Percentiles rank a stretch among this genome's conserved stretches.
These are phyloP conservation scores for Nothocercus julius DNA, from an alignment of 2,113 vertebrate genomes.

Conservation along the genomic window DNA sequence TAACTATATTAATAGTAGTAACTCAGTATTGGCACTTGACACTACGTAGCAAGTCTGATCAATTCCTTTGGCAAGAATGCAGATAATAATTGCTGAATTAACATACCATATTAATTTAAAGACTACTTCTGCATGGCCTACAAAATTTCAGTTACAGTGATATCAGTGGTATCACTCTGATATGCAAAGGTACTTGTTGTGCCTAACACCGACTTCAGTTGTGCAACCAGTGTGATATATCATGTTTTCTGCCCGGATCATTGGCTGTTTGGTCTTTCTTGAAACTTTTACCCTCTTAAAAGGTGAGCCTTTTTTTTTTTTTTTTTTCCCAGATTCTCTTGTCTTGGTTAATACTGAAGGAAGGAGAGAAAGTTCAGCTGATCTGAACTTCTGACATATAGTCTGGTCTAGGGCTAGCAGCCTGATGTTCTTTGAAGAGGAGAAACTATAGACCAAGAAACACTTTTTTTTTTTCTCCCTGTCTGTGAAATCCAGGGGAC, in stretches of 20 bases:
- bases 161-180: rapidly evolving
- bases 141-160: background rate
- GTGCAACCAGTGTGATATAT: background rate
- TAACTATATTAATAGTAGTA: background rate
- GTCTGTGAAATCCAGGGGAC: background rate
- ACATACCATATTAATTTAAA: background rate
- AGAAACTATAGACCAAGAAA: background rate
- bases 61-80: background rate
- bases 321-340: background rate
- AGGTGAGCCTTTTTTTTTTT: background rate
- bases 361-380: background rate
- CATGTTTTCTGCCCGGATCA: rapidly evolving
- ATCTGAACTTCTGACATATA: too few species aligned
- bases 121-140: background rate
- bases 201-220: background rate
- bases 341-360: background rate
- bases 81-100: background rate
- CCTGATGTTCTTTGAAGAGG: background rate
- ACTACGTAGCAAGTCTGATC: background rate
- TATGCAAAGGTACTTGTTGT: rapidly evolving
- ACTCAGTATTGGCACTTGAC: background rate
- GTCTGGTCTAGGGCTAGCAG: too few species aligned
- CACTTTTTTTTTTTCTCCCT: background rate
- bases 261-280: background rate
- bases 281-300: background rate